phyloP scores from a whole-genome alignment of 1,140 invertebrate genomes.

The Paralvinella palmiformis region DNA sequence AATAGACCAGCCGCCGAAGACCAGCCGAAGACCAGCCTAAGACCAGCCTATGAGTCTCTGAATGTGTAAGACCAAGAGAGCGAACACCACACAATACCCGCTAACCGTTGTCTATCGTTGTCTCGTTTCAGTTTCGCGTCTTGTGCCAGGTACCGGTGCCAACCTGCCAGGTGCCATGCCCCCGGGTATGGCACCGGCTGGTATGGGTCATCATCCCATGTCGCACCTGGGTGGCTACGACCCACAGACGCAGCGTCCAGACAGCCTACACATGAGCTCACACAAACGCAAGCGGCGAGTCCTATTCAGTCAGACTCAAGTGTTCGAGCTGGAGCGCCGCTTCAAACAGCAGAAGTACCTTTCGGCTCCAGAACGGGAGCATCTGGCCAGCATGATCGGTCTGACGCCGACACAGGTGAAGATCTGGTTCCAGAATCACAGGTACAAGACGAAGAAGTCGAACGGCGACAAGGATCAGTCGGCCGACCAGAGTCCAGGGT shows the following conservation, averaged over 20 bases:
- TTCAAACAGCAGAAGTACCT: conserved; percentile 94
- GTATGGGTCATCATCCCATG: neutral
- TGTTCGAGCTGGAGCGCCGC: conserved; percentile 86
- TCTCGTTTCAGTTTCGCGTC: conserved; percentile 7
- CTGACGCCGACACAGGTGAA: conserved; percentile 70
- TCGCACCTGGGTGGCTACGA: neutral
- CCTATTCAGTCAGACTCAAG: conserved; percentile 58
- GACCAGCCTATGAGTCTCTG: too few species aligned
- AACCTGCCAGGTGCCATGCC: neutral
- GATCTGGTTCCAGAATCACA: conserved; percentile 80
- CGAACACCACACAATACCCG: too few species aligned
- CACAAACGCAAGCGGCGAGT: conserved; percentile 15
- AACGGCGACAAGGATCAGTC: too few species aligned
- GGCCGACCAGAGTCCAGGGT: too few species aligned
- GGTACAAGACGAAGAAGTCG: conserved; percentile 21
- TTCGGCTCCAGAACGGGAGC: conserved; percentile 91
- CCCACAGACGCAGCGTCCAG: neutral
- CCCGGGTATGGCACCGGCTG: neutral
- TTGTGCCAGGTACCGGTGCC: conserved; percentile 2
- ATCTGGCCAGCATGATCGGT: conserved; percentile 72
- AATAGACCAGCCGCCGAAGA: too few species aligned
- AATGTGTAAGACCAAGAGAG: too few species aligned
- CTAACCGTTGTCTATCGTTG: too few species aligned
- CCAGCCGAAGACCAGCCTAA: too few species aligned
- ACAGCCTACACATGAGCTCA: neutral